A percentile compares a stretch with the other conserved stretches of the same genome.
phyloP scores from a whole-genome alignment of 2,888 invertebrate species.

The Augochlorella aurata region DNA sequence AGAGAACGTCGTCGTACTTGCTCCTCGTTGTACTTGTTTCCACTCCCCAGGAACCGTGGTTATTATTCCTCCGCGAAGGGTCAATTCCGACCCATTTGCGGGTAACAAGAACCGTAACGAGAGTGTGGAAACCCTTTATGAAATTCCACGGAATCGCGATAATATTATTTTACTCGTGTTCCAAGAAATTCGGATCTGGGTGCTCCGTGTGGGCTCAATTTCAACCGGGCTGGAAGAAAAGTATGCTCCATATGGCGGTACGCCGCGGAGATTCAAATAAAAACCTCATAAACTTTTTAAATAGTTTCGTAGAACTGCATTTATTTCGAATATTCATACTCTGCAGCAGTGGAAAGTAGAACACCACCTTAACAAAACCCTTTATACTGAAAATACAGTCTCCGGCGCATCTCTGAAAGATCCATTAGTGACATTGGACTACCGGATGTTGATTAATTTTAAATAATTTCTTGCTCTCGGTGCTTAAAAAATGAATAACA shows the following conservation, averaged over 20 bases:
- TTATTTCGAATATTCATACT: too few relatives aligned
- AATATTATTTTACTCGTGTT: conserved; percentile 33
- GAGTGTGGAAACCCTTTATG: background rate
- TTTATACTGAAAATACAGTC: too few relatives aligned
- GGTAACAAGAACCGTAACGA: background rate
- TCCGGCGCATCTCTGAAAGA: too few relatives aligned
- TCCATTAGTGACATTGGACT: too few relatives aligned
- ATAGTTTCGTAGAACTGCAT: background rate
- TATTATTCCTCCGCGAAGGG: conserved; percentile 1
- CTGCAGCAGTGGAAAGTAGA: too few relatives aligned
- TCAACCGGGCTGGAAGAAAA: background rate
- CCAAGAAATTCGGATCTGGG: background rate
- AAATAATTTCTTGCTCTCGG: too few relatives aligned
- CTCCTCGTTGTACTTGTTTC: background rate
- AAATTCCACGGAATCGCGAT: conserved; percentile 7
- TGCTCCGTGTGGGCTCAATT: background rate
- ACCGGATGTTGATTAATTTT: too few relatives aligned
- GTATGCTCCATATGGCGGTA: background rate
- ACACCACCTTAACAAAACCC: too few relatives aligned
- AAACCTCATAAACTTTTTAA: background rate
- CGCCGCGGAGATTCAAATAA: background rate
- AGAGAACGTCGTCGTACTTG: background rate
- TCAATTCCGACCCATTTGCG: conserved; percentile 6
- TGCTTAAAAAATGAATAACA: too few relatives aligned
- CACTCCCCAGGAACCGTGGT: background rate